phyloP scores from a whole-genome alignment of 2,797 vertebrate species.

The Mus caroli region DNA sequence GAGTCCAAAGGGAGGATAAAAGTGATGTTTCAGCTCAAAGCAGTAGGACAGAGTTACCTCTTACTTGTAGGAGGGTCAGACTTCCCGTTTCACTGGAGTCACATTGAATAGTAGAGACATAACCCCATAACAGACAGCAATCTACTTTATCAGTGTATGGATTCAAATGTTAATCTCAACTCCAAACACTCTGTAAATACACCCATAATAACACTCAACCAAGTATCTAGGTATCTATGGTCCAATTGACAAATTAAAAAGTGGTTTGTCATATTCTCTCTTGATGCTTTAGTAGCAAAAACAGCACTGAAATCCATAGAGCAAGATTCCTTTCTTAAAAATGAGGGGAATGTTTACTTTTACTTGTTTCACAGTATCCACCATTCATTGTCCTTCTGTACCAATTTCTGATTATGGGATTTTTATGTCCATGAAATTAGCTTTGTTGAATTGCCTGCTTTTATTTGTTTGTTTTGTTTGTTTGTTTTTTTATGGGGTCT shows the following conservation, averaged over 20 bases:
- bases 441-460: constrained; percentile 17
- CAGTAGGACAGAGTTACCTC: neutral
- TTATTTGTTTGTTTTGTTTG: neutral
- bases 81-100: neutral
- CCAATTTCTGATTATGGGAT: neutral
- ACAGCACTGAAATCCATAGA: neutral
- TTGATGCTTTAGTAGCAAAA: neutral
- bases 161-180: constrained; percentile 15
- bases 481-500: neutral
- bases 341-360: neutral
- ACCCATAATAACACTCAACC: neutral
- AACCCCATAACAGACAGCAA: neutral
- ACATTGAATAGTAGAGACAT: neutral
- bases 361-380: neutral
- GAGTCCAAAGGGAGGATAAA: neutral
- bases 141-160: neutral
- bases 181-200: neutral
- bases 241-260: neutral
- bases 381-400: neutral
- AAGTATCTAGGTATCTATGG: neutral
- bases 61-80: neutral
- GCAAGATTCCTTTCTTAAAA: neutral
- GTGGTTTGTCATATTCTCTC: neutral
- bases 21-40: neutral
- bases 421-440: neutral